Percentiles rank a stretch among this genome's conserved stretches.
These are phyloP conservation scores for Psittacus erithacus DNA, from an alignment of 2,113 vertebrate species.

Conservation along the genomic window DNA sequence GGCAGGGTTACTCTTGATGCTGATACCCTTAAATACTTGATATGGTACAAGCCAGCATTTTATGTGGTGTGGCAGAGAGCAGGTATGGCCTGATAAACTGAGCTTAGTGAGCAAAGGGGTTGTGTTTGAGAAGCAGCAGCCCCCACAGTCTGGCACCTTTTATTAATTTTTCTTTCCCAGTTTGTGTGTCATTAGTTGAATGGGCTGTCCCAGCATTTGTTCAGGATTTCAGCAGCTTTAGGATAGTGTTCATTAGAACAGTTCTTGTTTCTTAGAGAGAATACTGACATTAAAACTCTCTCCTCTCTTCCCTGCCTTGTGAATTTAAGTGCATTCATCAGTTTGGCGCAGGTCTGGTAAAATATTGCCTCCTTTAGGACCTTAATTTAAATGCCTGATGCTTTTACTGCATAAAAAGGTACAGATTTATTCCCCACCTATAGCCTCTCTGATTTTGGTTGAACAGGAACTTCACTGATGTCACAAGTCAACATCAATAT, in stretches of 20 bases:
- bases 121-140: neutral
- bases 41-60: neutral
- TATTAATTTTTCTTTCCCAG: neutral
- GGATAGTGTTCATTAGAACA: neutral
- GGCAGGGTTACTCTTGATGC: neutral
- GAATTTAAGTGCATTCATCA: neutral
- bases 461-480: neutral
- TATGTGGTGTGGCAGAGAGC: neutral
- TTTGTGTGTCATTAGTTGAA: fast-evolving
- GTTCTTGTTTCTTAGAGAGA: neutral
- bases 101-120: neutral
- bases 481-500: neutral
- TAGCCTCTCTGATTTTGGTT: neutral
- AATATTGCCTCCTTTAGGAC: neutral
- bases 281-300: neutral
- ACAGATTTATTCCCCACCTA: neutral
- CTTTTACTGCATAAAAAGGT: neutral
- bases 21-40: neutral
- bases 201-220: neutral
- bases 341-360: neutral
- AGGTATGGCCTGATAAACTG: neutral
- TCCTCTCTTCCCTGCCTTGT: neutral
- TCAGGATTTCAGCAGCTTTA: neutral
- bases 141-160: neutral
- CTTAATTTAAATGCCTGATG: neutral